Evolutionary conservation across 2,888 invertebrate genomes (phyloP).

Genomic region (Hololepta plana): DNA sequence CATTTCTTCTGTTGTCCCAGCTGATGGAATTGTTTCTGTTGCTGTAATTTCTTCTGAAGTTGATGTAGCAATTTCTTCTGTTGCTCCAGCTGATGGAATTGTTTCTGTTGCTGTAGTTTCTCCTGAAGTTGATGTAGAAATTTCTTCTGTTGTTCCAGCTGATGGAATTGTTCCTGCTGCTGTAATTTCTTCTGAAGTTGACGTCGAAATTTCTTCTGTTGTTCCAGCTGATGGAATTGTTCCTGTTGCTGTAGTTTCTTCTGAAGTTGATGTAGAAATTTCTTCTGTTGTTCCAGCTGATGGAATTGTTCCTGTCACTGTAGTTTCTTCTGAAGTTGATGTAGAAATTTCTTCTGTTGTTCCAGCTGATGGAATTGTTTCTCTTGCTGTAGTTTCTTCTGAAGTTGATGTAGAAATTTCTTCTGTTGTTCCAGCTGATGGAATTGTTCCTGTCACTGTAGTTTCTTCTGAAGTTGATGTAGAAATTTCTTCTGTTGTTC

Average conservation of each 20-base stretch:
- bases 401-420: not conserved
- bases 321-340: too few species aligned
- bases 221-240: not conserved
- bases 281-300: constrained; percentile 1
- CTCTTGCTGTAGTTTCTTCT: too few species aligned
- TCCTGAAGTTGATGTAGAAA: not conserved
- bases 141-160: constrained; percentile 1
- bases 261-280: not conserved
- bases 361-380: too few species aligned
- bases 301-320: too few species aligned
- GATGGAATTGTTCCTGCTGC: constrained; percentile 2
- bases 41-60: too few species aligned
- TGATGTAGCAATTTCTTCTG: not conserved
- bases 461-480: too few species aligned
- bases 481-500: too few species aligned
- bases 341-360: too few species aligned
- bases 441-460: too few species aligned
- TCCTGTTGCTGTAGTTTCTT: not conserved
- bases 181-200: not conserved
- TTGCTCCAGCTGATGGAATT: not conserved
- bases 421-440: constrained; percentile 1
- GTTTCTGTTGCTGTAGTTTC: constrained; percentile 1
- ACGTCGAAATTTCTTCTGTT: not conserved
- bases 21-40: too few species aligned
- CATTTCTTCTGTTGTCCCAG: too few species aligned